Evolutionary conservation across 1,140 invertebrate genomes (phyloP), one percentile per base, ranked within the genome.

Genomic region (Tyrophagus putrescentiae): DNA sequence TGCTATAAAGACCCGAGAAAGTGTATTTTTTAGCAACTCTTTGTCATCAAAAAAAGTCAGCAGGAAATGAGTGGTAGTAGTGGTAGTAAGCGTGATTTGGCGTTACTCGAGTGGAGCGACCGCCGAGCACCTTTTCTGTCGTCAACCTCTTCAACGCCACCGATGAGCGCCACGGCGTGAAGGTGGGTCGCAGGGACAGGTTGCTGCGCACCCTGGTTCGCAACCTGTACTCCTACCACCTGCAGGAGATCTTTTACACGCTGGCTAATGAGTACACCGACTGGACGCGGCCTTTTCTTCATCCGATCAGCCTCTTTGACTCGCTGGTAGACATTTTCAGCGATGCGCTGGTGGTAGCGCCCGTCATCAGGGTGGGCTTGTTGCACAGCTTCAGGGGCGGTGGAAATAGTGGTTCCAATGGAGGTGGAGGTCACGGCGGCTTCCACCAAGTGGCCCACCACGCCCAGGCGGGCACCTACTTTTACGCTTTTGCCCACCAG

Each of bases 251-350:
- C 70, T 94, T 93, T 74, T 90, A 93, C 67, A 95, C 93, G 36
- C 83, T 94, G 25, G 84, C 95, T 64, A 95, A 97, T 72, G 90
- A 97, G 70, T 98, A 98, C 72, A 95, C 89, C 2, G 90, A 96
- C 70, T 96, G 92, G 92, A 89, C 93, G 68, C 78, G 85, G 64
- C 86, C 90, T 4, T 82, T 89, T 6, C 85, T 89, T 67, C 87
- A 93, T 79, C 87, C 88, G 27, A 85, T 90, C 65, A 86, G 85
- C 72, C 85, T 92, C 0, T 79, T 92, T 36, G 90, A 97, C 71
- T 88, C 91, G 72, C 89, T 92, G 0, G 74, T 96, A 53, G 87
- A 94, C 69, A 84, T 93, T 1, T 74, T 98, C 2, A 87, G 85
- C 41, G 95, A 98, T 71, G 92, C 88, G 1, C 84, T 90, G 66